Evolutionary conservation across 2,888 invertebrate species (phyloP), one percentile per base, ranked within the genome.

Genomic region (Drosophila stalkeri): DNA sequence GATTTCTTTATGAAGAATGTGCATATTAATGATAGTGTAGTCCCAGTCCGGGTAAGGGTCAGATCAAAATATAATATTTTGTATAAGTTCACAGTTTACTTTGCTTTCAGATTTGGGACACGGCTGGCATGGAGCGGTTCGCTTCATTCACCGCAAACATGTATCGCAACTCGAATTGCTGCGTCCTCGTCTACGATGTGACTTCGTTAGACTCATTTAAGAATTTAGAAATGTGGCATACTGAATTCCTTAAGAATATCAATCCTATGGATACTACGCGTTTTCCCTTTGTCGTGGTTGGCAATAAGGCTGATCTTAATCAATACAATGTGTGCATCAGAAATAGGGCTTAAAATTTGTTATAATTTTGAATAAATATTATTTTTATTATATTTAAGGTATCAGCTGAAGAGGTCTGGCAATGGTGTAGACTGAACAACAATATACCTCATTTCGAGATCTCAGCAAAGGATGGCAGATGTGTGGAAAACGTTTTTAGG

Each of bases 1-100:
- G 99, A 99, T 94, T 99, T 99, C 94, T 95, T 99, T 90, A 99
- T 99, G 86, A 99, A 99, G 94, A 99, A 99, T 94, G 97, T 99
- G 74, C 96, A 97, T 92, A 98, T 99, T n/a, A 99, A 99, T 92
- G 99, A 99, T 94, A 96, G 98, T 92, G 96, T 98, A 91, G 99
- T 99, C 81, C 99, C 99, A 86, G 98, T 99, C 97, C 99, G 98
- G 94, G 95, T 95, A 89, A 73, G 76, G 55, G 5, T 3, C 1
- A 18, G 3, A 3, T 12, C 0, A 3, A 6, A 49, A 1, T n/a
- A 12, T 18, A 12, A 33, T 31, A 2, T 27, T n/a, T n/a, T 11
- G 6, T 6, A 7, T 1, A 49, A 31, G n/a, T n/a, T 49, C 31
- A 33, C 12, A 9, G 3, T 18, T 51, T 14, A 0, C 12, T 33